Conservation (phyloP, 2,888 invertebrate species). For the Lordiphosa andalusiaca region DNA sequence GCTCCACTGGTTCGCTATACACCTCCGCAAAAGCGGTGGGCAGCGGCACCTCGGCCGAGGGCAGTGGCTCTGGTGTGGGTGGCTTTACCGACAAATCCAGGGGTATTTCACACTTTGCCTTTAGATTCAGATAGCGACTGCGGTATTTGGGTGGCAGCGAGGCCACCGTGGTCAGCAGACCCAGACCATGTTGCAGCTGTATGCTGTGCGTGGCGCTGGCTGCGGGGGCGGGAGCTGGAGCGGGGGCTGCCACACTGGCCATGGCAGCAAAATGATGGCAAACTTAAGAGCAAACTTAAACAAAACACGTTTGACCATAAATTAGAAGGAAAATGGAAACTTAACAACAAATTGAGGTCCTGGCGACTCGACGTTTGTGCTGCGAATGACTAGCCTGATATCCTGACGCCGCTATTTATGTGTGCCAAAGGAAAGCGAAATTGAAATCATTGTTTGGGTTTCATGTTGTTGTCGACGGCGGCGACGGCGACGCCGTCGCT, state of each 20-base stretch:
- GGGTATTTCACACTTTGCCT: constrained; percentile 81
- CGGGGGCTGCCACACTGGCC: constrained; percentile 11
- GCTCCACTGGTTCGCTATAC: constrained; percentile 51
- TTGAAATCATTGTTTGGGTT: constrained; percentile 72
- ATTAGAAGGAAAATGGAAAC: constrained; percentile 34
- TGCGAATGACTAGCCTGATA: constrained; percentile 80
- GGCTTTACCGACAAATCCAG: constrained; percentile 88
- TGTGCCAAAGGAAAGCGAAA: constrained; percentile 77
- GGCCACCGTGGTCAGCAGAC: constrained; percentile 79
- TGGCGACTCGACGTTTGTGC: constrained; percentile 78
- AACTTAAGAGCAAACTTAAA: constrained; percentile 72
- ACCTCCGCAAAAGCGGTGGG: constrained; percentile 71
- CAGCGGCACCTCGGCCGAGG: constrained; percentile 63
- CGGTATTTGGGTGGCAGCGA: constrained; percentile 80
- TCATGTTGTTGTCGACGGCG: constrained; percentile 24
- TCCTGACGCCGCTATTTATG: constrained; percentile 79
- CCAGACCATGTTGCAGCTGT: constrained; percentile 75
- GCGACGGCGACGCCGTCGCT: constrained; percentile 34
- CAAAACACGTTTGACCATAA: constrained; percentile 21
- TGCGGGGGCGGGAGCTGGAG: neutral
- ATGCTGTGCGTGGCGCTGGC: constrained; percentile 60
- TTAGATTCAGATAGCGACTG: constrained; percentile 79
- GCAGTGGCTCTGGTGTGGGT: constrained; percentile 52
- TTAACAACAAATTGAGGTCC: constrained; percentile 48
- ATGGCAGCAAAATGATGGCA: constrained; percentile 46